phyloP scores from a whole-genome alignment of 2,888 invertebrate genomes.

The Formica aserva region DNA sequence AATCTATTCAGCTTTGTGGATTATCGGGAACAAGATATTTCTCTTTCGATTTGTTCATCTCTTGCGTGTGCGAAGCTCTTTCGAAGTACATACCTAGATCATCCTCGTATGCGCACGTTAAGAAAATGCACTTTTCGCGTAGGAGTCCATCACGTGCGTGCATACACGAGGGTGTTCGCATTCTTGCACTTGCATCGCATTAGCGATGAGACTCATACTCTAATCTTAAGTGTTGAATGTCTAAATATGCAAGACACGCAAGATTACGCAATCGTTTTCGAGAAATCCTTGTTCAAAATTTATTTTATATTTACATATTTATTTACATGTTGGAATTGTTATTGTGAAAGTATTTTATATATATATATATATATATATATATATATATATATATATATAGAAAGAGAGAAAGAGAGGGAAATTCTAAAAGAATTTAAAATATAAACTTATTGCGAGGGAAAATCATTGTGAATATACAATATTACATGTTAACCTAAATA shows the following conservation, averaged over 20 bases:
- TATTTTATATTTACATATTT: neutral
- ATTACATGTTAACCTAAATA: neutral
- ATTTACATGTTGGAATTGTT: neutral
- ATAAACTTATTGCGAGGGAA: neutral
- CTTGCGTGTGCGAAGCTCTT: constrained; percentile 27
- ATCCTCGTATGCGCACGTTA: constrained; percentile 34
- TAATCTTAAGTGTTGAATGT: neutral
- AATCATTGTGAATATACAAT: neutral
- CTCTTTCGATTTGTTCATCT: constrained; percentile 24
- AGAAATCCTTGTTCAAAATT: neutral
- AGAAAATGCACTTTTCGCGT: constrained; percentile 27
- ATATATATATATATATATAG: neutral
- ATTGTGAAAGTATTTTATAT: neutral
- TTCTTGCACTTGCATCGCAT: constrained; percentile 33
- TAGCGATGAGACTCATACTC: neutral
- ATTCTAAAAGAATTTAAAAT: neutral
- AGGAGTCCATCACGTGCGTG: constrained; percentile 57
- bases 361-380: no score
- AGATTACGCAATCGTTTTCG: neutral
- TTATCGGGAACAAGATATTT: neutral
- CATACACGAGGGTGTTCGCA: constrained; percentile 43
- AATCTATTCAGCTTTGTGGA: neutral
- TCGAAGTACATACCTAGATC: neutral
- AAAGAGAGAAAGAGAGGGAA: neutral
- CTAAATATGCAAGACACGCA: neutral